These are phyloP conservation scores for Deroptyus accipitrinus DNA, from an alignment of 2,113 vertebrate species.

Conservation along the genomic window DNA sequence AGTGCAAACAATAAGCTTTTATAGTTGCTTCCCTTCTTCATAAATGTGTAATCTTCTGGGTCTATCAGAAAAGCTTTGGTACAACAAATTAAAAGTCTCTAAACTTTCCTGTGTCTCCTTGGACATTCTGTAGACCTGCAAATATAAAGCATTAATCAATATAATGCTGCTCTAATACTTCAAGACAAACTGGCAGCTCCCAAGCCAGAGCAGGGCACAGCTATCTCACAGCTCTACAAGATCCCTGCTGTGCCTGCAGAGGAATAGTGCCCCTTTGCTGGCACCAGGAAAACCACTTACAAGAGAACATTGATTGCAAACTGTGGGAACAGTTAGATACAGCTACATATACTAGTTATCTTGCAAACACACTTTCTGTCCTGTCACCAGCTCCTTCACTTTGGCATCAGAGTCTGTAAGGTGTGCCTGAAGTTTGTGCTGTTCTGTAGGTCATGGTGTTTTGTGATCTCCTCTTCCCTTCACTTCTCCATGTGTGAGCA, in stretches of 20 bases:
- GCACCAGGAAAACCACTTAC: background rate
- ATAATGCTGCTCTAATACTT: constrained; percentile 49
- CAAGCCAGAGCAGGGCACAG: background rate
- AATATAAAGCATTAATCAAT: constrained; percentile 71
- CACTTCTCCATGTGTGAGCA: rapidly evolving
- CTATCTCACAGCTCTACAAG: rapidly evolving
- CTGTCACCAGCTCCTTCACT: background rate
- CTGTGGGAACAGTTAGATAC: background rate
- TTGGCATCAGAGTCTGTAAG: background rate
- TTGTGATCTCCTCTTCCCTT: background rate
- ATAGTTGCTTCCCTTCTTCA: constrained; percentile 77
- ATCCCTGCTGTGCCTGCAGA: background rate
- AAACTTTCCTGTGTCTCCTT: constrained; percentile 76
- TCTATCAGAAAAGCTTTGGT: constrained; percentile 72
- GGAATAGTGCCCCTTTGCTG: background rate
- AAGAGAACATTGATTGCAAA: background rate
- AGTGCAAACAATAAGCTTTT: constrained; percentile 83
- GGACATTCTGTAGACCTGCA: constrained; percentile 62
- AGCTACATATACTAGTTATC: rapidly evolving
- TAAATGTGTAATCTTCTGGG: constrained; percentile 76
- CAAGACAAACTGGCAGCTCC: constrained; percentile 16
- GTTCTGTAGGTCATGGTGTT: background rate
- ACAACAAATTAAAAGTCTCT: constrained; percentile 82
- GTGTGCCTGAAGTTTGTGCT: background rate
- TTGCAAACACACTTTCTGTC: background rate